These are phyloP conservation scores for Lasioglossum oenotherae DNA, from an alignment of 2,888 invertebrate genomes.

Conservation along the genomic window DNA sequence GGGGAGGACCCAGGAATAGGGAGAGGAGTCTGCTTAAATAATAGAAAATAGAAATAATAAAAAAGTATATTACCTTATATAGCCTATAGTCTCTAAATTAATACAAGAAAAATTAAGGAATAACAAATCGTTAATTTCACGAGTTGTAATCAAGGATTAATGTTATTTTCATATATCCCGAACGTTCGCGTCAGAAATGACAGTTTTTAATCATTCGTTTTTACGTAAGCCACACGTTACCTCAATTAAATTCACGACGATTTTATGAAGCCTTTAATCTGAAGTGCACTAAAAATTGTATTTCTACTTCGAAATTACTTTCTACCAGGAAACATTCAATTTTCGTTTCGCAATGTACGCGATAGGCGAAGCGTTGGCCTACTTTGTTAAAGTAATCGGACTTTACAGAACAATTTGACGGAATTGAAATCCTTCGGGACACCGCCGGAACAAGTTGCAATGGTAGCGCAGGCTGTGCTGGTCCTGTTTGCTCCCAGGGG, in stretches of 20 bases:
- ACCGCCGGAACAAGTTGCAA: constrained; percentile 95
- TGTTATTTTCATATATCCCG: no score
- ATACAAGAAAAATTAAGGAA: no score
- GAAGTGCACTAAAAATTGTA: no score
- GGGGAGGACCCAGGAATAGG: no score
- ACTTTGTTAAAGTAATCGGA: not conserved
- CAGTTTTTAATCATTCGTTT: no score
- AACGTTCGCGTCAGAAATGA: no score
- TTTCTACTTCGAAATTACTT: not conserved
- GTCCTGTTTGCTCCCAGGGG: constrained; percentile 93
- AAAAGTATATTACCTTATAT: not conserved
- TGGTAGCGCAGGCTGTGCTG: constrained; percentile 94
- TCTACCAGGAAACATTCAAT: not conserved
- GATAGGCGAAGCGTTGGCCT: not conserved
- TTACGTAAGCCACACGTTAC: not conserved
- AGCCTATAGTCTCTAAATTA: no score
- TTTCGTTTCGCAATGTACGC: not conserved
- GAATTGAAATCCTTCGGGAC: constrained; percentile 97
- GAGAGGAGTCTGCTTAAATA: no score
- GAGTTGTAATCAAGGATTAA: no score
- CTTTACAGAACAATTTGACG: constrained; percentile 90
- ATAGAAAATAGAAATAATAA: not conserved
- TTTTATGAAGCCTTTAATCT: no score
- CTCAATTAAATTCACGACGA: no score
- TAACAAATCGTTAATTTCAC: no score